These are phyloP conservation scores for Procavia capensis DNA, from an alignment of 2,113 vertebrate genomes.

Conservation along the genomic window DNA sequence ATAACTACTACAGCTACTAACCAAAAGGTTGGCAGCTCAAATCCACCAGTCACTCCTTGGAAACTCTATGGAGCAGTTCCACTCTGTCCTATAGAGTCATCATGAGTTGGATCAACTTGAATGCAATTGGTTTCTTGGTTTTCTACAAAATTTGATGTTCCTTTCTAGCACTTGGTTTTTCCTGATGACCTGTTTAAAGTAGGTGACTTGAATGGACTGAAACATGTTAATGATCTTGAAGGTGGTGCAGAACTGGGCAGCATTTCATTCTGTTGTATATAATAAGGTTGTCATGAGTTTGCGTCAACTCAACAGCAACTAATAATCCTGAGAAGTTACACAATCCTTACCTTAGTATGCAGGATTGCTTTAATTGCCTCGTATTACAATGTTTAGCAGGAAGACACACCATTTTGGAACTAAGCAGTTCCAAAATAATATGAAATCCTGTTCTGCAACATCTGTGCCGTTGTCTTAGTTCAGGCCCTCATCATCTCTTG, in stretches of 20 bases:
- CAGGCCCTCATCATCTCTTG: rapidly evolving
- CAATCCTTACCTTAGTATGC: neutral
- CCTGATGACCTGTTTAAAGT: neutral
- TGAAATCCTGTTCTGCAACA: neutral
- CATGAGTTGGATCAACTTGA: no score
- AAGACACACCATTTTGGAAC: neutral
- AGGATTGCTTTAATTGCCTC: neutral
- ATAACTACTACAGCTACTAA: no score
- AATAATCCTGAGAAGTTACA: neutral
- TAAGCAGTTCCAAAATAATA: neutral
- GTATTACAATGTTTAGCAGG: neutral
- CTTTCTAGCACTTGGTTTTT: neutral
- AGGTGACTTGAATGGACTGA: neutral
- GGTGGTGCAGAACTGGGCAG: neutral
- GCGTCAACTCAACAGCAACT: neutral
- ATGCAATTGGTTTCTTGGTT: no score
- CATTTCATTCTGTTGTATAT: neutral
- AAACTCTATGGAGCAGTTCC: no score
- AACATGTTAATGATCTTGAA: neutral
- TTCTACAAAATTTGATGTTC: neutral
- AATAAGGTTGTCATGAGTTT: neutral
- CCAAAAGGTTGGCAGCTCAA: no score
- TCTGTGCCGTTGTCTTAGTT: rapidly evolving
- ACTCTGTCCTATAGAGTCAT: no score
- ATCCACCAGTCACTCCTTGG: no score